Conservation (phyloP, 2,888 invertebrate genomes). For the Brachyptera putata region DNA sequence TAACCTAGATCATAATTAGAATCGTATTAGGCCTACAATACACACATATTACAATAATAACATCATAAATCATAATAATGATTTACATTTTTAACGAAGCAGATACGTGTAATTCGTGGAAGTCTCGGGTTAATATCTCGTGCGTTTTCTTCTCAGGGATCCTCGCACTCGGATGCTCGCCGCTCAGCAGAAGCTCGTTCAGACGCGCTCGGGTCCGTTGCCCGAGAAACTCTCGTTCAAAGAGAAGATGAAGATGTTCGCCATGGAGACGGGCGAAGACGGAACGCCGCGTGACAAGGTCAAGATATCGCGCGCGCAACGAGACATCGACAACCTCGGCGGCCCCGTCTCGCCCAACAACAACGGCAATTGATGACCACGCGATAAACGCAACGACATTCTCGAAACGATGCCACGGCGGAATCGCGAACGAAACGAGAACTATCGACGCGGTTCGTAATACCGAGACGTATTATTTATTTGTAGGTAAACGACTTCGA, state of each 20-base stretch:
- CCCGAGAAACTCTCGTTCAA: constrained; percentile 94
- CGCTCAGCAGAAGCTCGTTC: constrained; percentile 63
- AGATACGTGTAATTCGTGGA: too few species aligned
- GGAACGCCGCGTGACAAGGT: constrained; percentile 92
- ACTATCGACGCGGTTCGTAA: too few species aligned
- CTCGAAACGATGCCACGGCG: too few species aligned
- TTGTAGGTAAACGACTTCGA: too few species aligned
- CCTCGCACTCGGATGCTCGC: constrained; percentile 84
- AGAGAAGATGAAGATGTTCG: constrained; percentile 99
- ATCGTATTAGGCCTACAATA: too few species aligned
- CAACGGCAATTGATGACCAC: neutral
- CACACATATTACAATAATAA: too few species aligned
- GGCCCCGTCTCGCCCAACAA: constrained; percentile 37
- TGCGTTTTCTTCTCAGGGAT: constrained; percentile 61
- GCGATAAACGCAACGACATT: neutral
- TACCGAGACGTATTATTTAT: too few species aligned
- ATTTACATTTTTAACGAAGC: too few species aligned
- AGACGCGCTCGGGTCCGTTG: constrained; percentile 55
- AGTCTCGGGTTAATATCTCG: too few species aligned
- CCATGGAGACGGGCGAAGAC: constrained; percentile 90
- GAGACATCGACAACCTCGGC: constrained; percentile 77
- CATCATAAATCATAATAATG: too few species aligned
- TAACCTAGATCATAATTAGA: too few species aligned
- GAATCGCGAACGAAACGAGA: too few species aligned
- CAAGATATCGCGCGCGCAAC: constrained; percentile 91